phyloP scores from a whole-genome alignment of 2,888 invertebrate genomes.

The Erannis defoliaria region DNA sequence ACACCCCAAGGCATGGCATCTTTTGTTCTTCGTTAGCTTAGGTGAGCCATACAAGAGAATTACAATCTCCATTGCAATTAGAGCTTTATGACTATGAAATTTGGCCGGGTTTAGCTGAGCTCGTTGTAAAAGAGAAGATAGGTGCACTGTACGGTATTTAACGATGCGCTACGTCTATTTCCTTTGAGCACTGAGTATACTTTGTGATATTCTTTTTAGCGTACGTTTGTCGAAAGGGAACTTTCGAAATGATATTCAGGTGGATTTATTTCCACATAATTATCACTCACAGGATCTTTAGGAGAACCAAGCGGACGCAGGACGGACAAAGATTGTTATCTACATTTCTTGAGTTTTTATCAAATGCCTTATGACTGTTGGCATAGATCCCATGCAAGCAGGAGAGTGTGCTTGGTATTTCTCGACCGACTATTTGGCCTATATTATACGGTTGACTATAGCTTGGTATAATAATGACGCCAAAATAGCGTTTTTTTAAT shows the following conservation, averaged over 20 bases:
- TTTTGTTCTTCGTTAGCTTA: constrained; percentile 45
- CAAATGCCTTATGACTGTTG: too few species aligned
- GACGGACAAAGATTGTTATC: too few species aligned
- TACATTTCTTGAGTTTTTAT: too few species aligned
- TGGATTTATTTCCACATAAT: not conserved
- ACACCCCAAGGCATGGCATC: constrained; percentile 34
- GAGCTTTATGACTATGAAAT: constrained; percentile 27
- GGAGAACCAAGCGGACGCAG: too few species aligned
- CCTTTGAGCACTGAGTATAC: constrained; percentile 15
- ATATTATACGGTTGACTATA: too few species aligned
- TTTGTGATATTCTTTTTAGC: not conserved
- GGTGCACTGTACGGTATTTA: constrained; percentile 23
- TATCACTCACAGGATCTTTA: too few species aligned
- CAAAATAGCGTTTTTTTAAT: too few species aligned
- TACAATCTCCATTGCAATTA: constrained; percentile 30
- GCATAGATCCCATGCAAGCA: too few species aligned
- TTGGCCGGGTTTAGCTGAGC: constrained; percentile 22
- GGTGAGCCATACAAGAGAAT: constrained; percentile 38
- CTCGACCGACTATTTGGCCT: too few species aligned
- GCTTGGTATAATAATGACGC: too few species aligned
- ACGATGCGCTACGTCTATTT: constrained; percentile 26
- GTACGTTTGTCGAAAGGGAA: not conserved
- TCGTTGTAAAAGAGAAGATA: constrained; percentile 12
- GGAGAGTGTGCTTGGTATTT: too few species aligned
- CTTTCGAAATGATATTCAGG: not conserved